These are phyloP conservation scores for Timema cristinae DNA, from an alignment of 2,888 invertebrate genomes.

Conservation along the genomic window DNA sequence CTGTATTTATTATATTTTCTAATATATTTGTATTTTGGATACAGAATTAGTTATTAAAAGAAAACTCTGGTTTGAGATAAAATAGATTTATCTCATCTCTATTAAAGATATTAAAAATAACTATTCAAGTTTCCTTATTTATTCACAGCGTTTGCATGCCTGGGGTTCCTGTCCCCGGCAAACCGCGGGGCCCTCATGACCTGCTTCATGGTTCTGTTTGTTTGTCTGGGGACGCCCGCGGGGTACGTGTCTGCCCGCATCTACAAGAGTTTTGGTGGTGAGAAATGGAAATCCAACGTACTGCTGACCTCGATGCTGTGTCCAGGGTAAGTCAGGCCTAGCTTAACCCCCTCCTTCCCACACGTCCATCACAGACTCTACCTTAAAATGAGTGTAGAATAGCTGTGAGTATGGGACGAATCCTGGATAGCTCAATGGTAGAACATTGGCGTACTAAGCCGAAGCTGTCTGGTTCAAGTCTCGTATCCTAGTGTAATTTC, in stretches of 20 bases:
- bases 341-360: no score
- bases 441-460: not conserved
- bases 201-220: slow-evolving; percentile 93
- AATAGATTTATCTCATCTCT: no score
- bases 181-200: slow-evolving; percentile 99
- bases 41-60: no score
- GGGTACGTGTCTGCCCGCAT: slow-evolving; percentile 96
- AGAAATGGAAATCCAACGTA: slow-evolving; percentile 98
- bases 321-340: slow-evolving; percentile 89
- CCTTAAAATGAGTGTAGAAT: no score
- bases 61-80: no score
- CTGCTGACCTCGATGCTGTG: slow-evolving; percentile 93
- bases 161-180: slow-evolving; percentile 97
- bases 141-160: slow-evolving; percentile 85
- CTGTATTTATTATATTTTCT: no score
- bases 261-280: slow-evolving; percentile 98
- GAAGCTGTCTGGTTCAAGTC: no score
- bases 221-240: slow-evolving; percentile 93
- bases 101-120: not conserved
- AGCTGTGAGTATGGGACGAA: no score
- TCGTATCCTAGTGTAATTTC: no score
- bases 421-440: no score
- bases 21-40: no score
- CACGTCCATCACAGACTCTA: no score
- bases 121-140: slow-evolving; percentile 22